These are phyloP conservation scores for Drosophila pruinosa DNA, from an alignment of 1,140 invertebrate species.

Conservation along the genomic window DNA sequence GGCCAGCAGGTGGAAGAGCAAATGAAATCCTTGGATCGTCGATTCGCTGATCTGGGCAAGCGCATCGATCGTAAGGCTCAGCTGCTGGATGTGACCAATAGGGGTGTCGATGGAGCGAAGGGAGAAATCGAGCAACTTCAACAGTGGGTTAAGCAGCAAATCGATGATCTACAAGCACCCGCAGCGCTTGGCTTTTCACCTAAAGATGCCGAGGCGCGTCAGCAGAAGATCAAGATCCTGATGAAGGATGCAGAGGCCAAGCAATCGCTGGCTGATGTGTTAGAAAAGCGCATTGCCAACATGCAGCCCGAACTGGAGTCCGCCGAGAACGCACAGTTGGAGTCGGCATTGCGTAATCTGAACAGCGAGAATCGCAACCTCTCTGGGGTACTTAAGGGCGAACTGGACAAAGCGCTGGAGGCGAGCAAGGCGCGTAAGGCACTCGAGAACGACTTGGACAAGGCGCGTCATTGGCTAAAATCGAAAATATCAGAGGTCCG, in stretches of 20 bases:
- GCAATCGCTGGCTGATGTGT: constrained; percentile 90
- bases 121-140: constrained; percentile 89
- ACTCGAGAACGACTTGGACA: constrained; percentile 90
- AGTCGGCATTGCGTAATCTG: constrained; percentile 86
- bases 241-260: constrained; percentile 93
- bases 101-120: constrained; percentile 90
- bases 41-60: constrained; percentile 92
- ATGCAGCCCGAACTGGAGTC: constrained; percentile 93
- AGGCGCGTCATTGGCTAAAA: constrained; percentile 90
- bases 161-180: constrained; percentile 87
- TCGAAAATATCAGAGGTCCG: constrained; percentile 89
- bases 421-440: constrained; percentile 88
- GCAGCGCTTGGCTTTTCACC: constrained; percentile 89
- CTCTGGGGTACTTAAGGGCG: constrained; percentile 87
- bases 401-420: constrained; percentile 88
- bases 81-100: constrained; percentile 90
- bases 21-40: constrained; percentile 91
- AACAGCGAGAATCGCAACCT: constrained; percentile 89
- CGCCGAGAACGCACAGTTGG: constrained; percentile 89
- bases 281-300: constrained; percentile 91
- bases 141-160: constrained; percentile 91
- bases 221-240: constrained; percentile 88
- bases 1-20: constrained; percentile 95
- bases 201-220: constrained; percentile 88
- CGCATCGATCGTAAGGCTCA: constrained; percentile 92